Evolutionary conservation across 2,113 vertebrate species (phyloP), one percentile per base, ranked within the genome.

Genomic region (Aspidoscelis tigris): DNA sequence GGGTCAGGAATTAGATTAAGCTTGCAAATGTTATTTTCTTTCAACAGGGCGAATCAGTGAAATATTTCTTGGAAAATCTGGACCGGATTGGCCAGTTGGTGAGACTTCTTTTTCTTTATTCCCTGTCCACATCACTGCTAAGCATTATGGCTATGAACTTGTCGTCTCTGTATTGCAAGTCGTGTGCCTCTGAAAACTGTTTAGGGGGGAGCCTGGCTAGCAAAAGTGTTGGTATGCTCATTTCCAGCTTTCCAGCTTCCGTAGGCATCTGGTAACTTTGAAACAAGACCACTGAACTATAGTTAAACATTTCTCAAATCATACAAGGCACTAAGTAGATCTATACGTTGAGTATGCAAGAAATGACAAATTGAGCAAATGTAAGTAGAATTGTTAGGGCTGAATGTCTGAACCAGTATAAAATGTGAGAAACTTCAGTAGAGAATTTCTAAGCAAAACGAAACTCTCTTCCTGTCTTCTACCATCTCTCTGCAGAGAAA

Each of bases 31-130:
- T 83, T 88, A 64, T 85, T 84, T 90, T 41, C 90, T 85, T 55
- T 7, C 55, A 64, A 85, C 97, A 99, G 98, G 99, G 98, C 70
- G 98, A 99, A 91, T 99, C 98, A 0, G 98, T 99, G 90, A 99
- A 99, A 93, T 99, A 99, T 94, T 99, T 99, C 95, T 95, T 99
- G 96, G 98, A 99, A 91, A 98, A 98, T 95, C 94, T 99, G 96
- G 98, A 99, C 95, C 96, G 97, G n/a, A 98, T 99, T 0, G 98
- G 98, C 86, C 97, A 99, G 88, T 95, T 98, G 97, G 98, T 99
- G 95, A 99, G 98, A 12, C 14, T 12, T 2, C 14, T 76, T 87
- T 9, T 33, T 75, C 66, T 61, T 64, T 86, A 44, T 41, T 7
- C 64, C 41, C 18, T 22, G n/a, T 5, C 58, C 58, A 61, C 58